Percentiles rank a stretch among this genome's conserved stretches.
Conservation (phyloP, 2,888 invertebrate species). For the Morpho deidamia region DNA sequence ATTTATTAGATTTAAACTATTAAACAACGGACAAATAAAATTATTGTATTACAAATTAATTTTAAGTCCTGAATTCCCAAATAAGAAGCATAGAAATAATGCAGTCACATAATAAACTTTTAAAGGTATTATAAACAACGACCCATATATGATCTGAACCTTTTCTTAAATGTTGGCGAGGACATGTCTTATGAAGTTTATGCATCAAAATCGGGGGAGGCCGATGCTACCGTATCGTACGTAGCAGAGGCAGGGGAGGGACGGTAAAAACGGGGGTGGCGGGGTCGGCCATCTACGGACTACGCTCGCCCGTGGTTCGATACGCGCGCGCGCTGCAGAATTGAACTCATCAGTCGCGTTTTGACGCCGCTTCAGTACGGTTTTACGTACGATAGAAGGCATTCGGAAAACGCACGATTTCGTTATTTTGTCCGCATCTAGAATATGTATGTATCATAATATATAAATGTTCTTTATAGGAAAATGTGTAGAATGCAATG, state of each 20-base stretch:
- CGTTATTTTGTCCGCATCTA: constrained; percentile 48
- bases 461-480: neutral
- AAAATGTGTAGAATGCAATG: neutral
- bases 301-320: constrained; percentile 75
- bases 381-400: constrained; percentile 42
- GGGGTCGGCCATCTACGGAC: constrained; percentile 57
- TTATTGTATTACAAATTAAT: too few relatives aligned
- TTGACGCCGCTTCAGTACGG: constrained; percentile 48
- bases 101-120: too few relatives aligned
- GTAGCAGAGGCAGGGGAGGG: constrained; percentile 39
- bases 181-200: constrained; percentile 15
- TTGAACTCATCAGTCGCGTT: constrained; percentile 57
- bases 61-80: too few relatives aligned
- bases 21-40: too few relatives aligned
- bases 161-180: neutral
- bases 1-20: too few relatives aligned
- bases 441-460: constrained; percentile 54
- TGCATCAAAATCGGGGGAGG: constrained; percentile 25
- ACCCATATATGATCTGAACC: neutral
- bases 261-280: constrained; percentile 54
- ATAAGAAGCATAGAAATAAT: too few relatives aligned
- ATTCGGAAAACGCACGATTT: constrained; percentile 61
- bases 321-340: constrained; percentile 70
- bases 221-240: constrained; percentile 17
- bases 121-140: too few relatives aligned